These are phyloP conservation scores for Anarrhichthys ocellatus DNA, from an alignment of 2,113 vertebrate genomes.

Conservation along the genomic window DNA sequence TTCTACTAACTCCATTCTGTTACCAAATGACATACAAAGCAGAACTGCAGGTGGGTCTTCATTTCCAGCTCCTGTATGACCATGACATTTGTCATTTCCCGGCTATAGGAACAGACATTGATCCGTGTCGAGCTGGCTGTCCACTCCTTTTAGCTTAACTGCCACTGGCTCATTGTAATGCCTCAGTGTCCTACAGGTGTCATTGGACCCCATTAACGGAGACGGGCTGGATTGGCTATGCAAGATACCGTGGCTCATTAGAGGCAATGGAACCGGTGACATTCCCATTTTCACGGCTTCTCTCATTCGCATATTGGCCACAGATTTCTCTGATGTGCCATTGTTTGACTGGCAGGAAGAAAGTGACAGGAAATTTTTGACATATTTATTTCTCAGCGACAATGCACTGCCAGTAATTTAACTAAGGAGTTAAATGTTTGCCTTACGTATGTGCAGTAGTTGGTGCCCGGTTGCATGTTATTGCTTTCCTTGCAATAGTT, in stretches of 20 bases:
- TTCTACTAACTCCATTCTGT: not conserved
- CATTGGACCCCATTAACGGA: constrained; percentile 53
- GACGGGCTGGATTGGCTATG: constrained; percentile 53
- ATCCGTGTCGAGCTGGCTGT: constrained; percentile 43
- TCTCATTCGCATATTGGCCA: constrained; percentile 31
- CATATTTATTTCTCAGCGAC: not conserved
- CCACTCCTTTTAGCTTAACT: constrained; percentile 38
- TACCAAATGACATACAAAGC: not conserved
- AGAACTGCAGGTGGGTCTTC: constrained; percentile 1
- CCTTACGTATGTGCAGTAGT: not conserved
- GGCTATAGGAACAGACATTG: constrained; percentile 38
- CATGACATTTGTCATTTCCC: constrained; percentile 38
- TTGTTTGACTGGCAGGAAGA: constrained; percentile 27
- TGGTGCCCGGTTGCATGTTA: not conserved
- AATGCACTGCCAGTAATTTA: not conserved
- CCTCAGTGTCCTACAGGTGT: constrained; percentile 61
- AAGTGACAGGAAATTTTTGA: constrained; percentile 13
- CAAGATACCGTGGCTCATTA: constrained; percentile 53
- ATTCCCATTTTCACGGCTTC: constrained; percentile 53
- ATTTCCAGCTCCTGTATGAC: constrained; percentile 26
- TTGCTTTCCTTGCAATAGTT: not conserved
- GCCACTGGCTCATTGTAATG: constrained; percentile 36
- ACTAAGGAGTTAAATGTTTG: not conserved
- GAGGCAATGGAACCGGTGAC: constrained; percentile 41
- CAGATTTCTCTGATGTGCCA: constrained; percentile 23